Percentiles rank a stretch among this genome's conserved stretches.
These are phyloP conservation scores for Carduelis carduelis DNA, from an alignment of 2,797 vertebrate species.

Conservation along the genomic window DNA sequence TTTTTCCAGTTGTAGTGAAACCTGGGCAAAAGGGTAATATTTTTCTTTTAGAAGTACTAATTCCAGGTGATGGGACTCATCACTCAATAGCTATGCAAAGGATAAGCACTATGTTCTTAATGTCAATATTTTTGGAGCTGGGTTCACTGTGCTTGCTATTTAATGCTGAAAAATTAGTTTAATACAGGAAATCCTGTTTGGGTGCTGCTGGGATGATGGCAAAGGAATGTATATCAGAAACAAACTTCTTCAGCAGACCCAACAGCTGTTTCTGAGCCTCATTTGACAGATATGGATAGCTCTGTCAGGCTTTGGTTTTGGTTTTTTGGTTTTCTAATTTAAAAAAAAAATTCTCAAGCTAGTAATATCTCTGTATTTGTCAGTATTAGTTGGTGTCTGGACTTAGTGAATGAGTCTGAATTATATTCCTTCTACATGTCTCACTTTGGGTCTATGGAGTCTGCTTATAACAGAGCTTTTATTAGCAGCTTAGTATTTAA, in stretches of 20 bases:
- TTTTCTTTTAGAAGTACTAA: neutral
- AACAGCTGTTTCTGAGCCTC: neutral
- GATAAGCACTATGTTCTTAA: neutral
- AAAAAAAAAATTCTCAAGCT: neutral
- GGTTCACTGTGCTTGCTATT: neutral
- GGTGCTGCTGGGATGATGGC: neutral
- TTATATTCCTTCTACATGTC: neutral
- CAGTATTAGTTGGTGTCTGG: neutral
- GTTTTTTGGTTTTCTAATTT: neutral
- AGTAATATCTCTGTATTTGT: neutral
- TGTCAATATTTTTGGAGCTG: neutral
- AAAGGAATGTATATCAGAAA: neutral
- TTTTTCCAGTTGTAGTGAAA: neutral
- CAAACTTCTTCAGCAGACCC: neutral
- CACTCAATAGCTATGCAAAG: neutral
- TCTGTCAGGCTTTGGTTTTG: neutral
- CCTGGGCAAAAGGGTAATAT: neutral
- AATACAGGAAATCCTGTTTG: slow-evolving; percentile 13
- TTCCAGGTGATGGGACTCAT: neutral
- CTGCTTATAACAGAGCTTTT: neutral
- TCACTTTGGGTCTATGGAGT: neutral
- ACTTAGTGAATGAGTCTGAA: neutral
- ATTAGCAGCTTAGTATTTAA: neutral
- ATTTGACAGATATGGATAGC: neutral
- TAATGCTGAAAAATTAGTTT: neutral